These are phyloP conservation scores for Planococcus citri DNA, from an alignment of 1,140 invertebrate species.

Conservation along the genomic window DNA sequence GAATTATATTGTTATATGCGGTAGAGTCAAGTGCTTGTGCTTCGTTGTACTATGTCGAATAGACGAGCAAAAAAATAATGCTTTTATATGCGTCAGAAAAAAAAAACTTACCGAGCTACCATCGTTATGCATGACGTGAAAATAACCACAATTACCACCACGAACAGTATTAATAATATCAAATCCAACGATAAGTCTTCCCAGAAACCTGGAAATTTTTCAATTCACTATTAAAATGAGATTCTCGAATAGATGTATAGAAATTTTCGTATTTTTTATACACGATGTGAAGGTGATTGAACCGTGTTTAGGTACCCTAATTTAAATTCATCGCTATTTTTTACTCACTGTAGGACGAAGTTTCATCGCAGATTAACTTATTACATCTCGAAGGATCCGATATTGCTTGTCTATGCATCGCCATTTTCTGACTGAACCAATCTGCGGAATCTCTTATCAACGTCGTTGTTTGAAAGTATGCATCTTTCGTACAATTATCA, in stretches of 20 bases:
- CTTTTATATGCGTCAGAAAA: too few relatives aligned
- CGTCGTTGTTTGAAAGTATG: neutral
- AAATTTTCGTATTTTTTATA: too few relatives aligned
- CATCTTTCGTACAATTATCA: neutral
- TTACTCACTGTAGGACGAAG: too few relatives aligned
- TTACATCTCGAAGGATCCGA: neutral
- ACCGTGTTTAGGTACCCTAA: too few relatives aligned
- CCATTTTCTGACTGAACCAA: neutral
- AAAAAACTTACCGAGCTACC: neutral
- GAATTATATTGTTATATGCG: too few relatives aligned
- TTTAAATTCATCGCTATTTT: too few relatives aligned
- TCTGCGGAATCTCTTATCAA: neutral
- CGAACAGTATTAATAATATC: neutral
- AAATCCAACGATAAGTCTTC: neutral
- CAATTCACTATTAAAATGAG: neutral
- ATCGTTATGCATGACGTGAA: neutral
- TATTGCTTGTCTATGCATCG: neutral
- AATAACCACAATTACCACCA: neutral
- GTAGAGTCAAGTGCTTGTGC: too few relatives aligned
- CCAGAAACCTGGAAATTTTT: neutral
- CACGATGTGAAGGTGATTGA: too few relatives aligned
- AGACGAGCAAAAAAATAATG: too few relatives aligned
- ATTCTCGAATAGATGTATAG: too few relatives aligned
- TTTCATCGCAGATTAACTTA: neutral
- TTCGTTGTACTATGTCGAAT: too few relatives aligned